These are phyloP conservation scores for Eupithecia vulgata DNA, from an alignment of 2,888 invertebrate genomes.

Conservation along the genomic window DNA sequence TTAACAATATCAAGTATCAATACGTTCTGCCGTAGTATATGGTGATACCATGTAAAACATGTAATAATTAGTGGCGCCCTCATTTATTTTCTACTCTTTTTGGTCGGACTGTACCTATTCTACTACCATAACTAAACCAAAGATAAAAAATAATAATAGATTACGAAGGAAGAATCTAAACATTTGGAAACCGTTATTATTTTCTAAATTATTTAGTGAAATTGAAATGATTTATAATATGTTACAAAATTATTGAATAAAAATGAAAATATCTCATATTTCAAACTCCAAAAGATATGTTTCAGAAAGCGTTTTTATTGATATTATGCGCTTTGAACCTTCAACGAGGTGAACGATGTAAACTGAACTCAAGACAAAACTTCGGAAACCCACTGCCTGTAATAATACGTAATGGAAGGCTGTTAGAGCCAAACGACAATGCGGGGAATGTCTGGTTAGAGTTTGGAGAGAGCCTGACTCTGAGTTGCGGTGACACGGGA, in stretches of 20 bases:
- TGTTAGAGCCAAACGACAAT: conserved; percentile 68
- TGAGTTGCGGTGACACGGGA: conserved; percentile 68
- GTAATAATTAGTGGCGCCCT: no score
- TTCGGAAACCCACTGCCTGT: conserved; percentile 71
- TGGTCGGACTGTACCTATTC: no score
- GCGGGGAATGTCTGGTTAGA: conserved; percentile 63
- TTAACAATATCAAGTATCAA: no score
- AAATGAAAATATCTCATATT: background rate
- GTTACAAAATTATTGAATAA: background rate
- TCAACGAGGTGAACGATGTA: conserved; percentile 58
- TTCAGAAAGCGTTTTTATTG: conserved; percentile 57
- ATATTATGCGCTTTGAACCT: conserved; percentile 65
- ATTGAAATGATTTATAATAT: background rate
- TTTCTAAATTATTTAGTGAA: background rate
- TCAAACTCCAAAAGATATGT: conserved; percentile 46
- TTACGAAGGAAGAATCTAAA: no score
- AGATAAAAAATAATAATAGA: no score
- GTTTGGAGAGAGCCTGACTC: conserved; percentile 61
- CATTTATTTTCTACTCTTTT: no score
- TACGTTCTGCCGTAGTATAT: no score
- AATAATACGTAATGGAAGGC: conserved; percentile 60
- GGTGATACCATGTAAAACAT: no score
- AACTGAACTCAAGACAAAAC: conserved; percentile 61
- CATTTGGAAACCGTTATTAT: background rate
- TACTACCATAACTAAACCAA: no score